These are phyloP conservation scores for Microtus richardsoni DNA, from an alignment of 2,113 vertebrate genomes.

Conservation along the genomic window DNA sequence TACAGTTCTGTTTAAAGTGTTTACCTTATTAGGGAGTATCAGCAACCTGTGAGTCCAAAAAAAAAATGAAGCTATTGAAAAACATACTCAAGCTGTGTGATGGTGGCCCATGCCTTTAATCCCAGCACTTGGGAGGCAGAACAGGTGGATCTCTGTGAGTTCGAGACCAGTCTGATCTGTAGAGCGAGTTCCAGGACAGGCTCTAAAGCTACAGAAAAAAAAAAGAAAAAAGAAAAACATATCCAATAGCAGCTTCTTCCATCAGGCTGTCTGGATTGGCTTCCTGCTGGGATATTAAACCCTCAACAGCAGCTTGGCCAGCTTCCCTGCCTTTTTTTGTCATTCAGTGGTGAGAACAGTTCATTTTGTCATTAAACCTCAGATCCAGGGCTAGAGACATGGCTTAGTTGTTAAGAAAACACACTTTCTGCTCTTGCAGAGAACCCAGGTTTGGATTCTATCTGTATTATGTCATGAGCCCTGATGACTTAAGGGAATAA, in stretches of 20 bases:
- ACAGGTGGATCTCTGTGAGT: no score
- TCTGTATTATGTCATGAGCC: not conserved
- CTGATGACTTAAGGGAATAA: not conserved
- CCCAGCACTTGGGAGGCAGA: no score
- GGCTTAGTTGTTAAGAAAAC: not conserved
- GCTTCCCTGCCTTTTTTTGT: not conserved
- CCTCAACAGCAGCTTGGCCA: not conserved
- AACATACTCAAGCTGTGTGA: not conserved
- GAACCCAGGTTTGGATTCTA: not conserved
- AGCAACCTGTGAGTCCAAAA: conserved; percentile 25
- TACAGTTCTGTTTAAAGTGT: conserved; percentile 35
- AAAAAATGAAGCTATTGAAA: not conserved
- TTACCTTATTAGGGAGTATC: conserved; percentile 56
- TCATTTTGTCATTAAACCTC: conserved; percentile 1
- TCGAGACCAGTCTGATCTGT: no score
- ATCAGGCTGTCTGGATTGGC: not conserved
- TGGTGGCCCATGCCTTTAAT: no score
- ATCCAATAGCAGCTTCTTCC: conserved; percentile 11
- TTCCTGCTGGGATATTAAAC: conserved; percentile 33
- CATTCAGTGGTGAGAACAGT: conserved; percentile 18
- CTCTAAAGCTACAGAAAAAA: no score
- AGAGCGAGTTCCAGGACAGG: no score
- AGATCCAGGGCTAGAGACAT: not conserved
- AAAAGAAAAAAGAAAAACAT: not conserved
- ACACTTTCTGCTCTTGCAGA: not conserved